Conservation (phyloP, 2,113 vertebrate species). For the Megaleporinus macrocephalus region DNA sequence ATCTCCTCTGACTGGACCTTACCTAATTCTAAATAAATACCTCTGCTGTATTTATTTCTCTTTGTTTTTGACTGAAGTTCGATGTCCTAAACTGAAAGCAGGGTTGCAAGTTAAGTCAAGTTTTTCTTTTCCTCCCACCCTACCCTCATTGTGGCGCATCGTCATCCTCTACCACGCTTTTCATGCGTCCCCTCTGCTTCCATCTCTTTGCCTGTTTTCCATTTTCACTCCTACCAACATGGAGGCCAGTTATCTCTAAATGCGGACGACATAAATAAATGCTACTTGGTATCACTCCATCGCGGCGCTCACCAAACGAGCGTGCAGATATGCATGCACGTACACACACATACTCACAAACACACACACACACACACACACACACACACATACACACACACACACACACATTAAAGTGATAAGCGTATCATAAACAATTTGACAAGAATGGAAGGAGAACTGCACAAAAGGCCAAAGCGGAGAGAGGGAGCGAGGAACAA, state of each 20-base stretch:
- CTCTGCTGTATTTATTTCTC: too few relatives aligned
- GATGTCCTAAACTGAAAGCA: too few relatives aligned
- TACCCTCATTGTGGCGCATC: neutral
- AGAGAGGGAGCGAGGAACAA: constrained; percentile 34
- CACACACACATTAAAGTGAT: constrained; percentile 47
- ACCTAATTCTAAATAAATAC: too few relatives aligned
- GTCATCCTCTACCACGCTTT: neutral
- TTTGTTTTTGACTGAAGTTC: too few relatives aligned
- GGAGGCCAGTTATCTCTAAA: constrained; percentile 37
- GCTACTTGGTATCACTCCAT: constrained; percentile 43
- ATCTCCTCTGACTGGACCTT: too few relatives aligned
- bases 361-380: constrained; percentile 18
- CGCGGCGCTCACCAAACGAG: constrained; percentile 29
- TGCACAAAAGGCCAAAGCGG: constrained; percentile 26
- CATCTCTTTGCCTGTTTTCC: constrained; percentile 18
- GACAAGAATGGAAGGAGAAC: constrained; percentile 48
- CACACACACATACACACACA: neutral
- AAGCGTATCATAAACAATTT: constrained; percentile 61
- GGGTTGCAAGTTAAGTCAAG: too few relatives aligned
- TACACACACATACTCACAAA: constrained; percentile 27
- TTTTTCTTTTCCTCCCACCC: too few relatives aligned
- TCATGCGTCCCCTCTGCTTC: neutral
- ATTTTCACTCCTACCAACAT: constrained; percentile 29
- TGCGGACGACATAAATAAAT: constrained; percentile 42
- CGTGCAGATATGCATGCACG: constrained; percentile 7